Base-by-base conservation (phyloP, 1,140 invertebrate species). In the Diachasmimorpha longicaudata region DNA sequence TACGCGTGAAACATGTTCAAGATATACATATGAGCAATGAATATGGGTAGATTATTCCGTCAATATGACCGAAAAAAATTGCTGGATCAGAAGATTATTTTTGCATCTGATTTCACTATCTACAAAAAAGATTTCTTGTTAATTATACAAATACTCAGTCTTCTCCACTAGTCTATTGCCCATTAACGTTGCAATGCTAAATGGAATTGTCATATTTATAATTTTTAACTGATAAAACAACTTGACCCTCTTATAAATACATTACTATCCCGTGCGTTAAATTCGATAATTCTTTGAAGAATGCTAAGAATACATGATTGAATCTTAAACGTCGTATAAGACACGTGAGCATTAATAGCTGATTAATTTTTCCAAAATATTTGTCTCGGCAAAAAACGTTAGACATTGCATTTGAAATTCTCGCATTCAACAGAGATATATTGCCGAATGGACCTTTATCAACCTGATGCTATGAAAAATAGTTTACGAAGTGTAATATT, bases 211-310 rank as follows among this genome's bases (percentile, higher is more conserved):
- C 1, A 42, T 42, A 42, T 11, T 42, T 42, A 42, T 42, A 10
- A 42, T 77, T 74, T 70, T 78, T 76, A 58, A 72, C 72, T 74
- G 37, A 42, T 67, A 10, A 37, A 44, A 63, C 21, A 74, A 23
- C 79, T 80, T 83, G 82, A 81, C 80, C 81, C 81, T 79, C 82
- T 75, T 80, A 69, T 66, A 81, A 71, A 78, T 81, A 80, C 76
- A 72, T 71, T 55, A 55, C 14, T 72, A 37, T 23, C 36, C 31
- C 37, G 72, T 74, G 72, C 72, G 48, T 67, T 68, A 46, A 67
- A 74, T 74, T 74, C 37, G 72, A 44, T 73, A 31, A 44, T 14
- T 68, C 11, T 8, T 21, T 67, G 72, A 74, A 73, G 23, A 66
- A 66, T 39, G 70, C 44, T 23, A 11, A 36, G 70, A 72, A 52